Evolutionary conservation across 2,797 vertebrate genomes (phyloP).

Genomic region (Carapus acus): DNA sequence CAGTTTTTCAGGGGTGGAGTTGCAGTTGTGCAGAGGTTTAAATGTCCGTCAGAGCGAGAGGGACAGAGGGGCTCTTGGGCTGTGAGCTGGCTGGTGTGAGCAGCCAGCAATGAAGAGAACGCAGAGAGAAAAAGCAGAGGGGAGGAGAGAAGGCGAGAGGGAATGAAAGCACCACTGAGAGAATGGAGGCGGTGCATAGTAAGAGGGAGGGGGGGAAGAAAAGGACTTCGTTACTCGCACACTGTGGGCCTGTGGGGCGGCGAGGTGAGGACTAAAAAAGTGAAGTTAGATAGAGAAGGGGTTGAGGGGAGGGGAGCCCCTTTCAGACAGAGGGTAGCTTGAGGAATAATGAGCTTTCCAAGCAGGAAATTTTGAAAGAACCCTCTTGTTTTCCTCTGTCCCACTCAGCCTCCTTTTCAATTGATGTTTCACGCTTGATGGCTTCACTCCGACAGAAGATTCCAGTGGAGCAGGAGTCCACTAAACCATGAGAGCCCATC

Average conservation of each 20-base stretch:
- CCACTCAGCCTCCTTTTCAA: slow-evolving; percentile 59
- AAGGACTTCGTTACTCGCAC: slow-evolving; percentile 28
- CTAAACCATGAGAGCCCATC: slow-evolving; percentile 31
- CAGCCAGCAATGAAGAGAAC: slow-evolving; percentile 40
- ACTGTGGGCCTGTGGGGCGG: slow-evolving; percentile 42
- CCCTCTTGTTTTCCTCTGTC: slow-evolving; percentile 66
- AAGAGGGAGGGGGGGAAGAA: slow-evolving; percentile 41
- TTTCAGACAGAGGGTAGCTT: slow-evolving; percentile 57
- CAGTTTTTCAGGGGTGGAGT: slow-evolving; percentile 22
- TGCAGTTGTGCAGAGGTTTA: slow-evolving; percentile 22
- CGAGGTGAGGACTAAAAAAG: slow-evolving; percentile 43
- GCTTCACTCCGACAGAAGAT: slow-evolving; percentile 70
- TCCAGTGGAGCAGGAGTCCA: slow-evolving; percentile 34
- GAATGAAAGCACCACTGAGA: slow-evolving; percentile 57
- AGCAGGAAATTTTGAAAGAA: slow-evolving; percentile 60
- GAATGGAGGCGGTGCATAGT: slow-evolving; percentile 54
- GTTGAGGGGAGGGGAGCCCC: too few species aligned
- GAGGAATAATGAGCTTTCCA: slow-evolving; percentile 77
- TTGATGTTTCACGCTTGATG: slow-evolving; percentile 74
- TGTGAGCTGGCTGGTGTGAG: slow-evolving; percentile 49
- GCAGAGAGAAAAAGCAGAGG: slow-evolving; percentile 27
- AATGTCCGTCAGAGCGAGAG: slow-evolving; percentile 28
- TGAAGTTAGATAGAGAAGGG: slow-evolving; percentile 45
- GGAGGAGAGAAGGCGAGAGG: slow-evolving; percentile 37
- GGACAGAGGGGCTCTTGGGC: slow-evolving; percentile 45